Base-by-base conservation (phyloP, 2,888 invertebrate genomes). In the Miltochrista miniata region DNA sequence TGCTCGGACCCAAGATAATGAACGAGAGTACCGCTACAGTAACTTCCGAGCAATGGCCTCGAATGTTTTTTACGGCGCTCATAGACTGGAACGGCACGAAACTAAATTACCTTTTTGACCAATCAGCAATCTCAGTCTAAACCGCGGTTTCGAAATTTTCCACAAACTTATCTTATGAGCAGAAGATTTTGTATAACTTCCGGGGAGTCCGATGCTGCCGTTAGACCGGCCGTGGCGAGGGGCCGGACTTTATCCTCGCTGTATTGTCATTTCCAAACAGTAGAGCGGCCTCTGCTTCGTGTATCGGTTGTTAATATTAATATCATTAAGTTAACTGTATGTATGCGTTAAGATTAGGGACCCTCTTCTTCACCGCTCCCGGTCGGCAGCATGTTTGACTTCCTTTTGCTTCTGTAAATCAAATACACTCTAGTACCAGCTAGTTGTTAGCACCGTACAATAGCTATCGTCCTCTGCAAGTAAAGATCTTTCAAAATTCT, bases 271-370 rank as follows among this genome's bases (percentile, higher is more conserved):
- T 71, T 81, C 78, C 67, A 68, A 68, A 68, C 68, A 69, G 89
- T 89, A 88, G 88, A 89, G 88, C 37, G 88, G 90, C 80, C 83
- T 87, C 90, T 90, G 90, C 90, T 90, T 91, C 90, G 90, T 90
- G 85, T 90, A 90, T 90, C 81, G 78, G 71, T 89, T 90, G 90
- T 90, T 91, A 86, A 91, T 88, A 78, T 91, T 90, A 89, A 87
- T 83, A 79, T 85, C 68, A 82, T 90, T 87, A 90, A 90, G 81
- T 90, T 90, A 90, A 91, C 90, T 87, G 87, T 89, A 90, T 91
- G 90, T 91, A 91, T 91, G 90, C 90, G 90, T 90, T 83, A 90
- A 90, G 90, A 90, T 91, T 85, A 90, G 90, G 82, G 87, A 82
- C 87, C 90, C 90, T 90, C 90, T 90, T 90, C 90, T 77, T 76